phyloP scores from a whole-genome alignment of 2,113 vertebrate species.

The Nesogale talazaci region DNA sequence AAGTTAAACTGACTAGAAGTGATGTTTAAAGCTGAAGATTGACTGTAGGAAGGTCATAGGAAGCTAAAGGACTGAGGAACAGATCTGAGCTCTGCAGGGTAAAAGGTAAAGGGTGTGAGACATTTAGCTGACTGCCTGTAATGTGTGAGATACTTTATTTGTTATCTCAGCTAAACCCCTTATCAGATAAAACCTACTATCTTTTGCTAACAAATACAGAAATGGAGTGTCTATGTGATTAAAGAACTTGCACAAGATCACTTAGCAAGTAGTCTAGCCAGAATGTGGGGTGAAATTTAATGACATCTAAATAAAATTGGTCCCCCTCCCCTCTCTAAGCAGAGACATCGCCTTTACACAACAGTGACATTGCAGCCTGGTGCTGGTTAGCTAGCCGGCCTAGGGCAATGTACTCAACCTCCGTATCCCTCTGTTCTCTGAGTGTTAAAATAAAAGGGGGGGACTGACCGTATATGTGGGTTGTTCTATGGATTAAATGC shows the following conservation, averaged over 20 bases:
- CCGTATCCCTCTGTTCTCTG: not conserved
- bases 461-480: not conserved
- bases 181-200: not conserved
- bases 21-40: not conserved
- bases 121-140: not conserved
- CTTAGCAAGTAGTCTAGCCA: not conserved
- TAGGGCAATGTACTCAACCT: not conserved
- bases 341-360: not conserved
- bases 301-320: conserved; percentile 33
- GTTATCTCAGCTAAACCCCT: not conserved
- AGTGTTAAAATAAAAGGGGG: too few relatives aligned
- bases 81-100: not conserved
- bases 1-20: not conserved
- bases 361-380: not conserved
- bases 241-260: not conserved
- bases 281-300: not conserved
- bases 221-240: not conserved
- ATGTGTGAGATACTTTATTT: not conserved
- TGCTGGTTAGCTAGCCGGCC: conserved; percentile 32
- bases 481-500: conserved; percentile 53
- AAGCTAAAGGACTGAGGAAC: not conserved
- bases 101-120: not conserved
- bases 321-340: not conserved
- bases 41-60: not conserved
- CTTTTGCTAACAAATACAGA: not conserved